Evolutionary conservation across 2,113 vertebrate species (phyloP).

Genomic region (Barnardius zonarius): DNA sequence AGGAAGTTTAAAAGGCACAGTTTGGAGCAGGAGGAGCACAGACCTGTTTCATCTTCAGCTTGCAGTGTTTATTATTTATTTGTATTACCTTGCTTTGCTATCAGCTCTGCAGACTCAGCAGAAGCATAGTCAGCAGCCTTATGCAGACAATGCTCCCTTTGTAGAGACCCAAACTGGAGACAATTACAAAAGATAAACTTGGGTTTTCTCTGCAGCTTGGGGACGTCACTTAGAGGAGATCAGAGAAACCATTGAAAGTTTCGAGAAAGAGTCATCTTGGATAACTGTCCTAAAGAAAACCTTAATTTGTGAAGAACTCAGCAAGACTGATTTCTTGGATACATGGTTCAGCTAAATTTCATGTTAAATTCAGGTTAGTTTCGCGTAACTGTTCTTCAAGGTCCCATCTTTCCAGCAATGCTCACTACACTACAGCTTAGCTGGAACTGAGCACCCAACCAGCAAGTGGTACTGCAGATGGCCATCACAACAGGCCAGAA

Average conservation of each 20-base stretch:
- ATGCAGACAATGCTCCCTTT: conserved; percentile 18
- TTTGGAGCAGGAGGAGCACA: background rate
- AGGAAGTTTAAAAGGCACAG: background rate
- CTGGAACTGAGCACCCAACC: background rate
- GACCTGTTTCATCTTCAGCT: background rate
- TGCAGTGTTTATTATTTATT: conserved; percentile 26
- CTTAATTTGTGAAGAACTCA: background rate
- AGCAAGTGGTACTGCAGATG: background rate
- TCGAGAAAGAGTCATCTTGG: background rate
- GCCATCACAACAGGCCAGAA: background rate
- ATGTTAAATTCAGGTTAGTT: background rate
- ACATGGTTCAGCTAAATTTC: background rate
- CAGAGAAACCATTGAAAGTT: background rate
- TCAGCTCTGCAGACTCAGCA: background rate
- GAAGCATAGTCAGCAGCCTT: background rate
- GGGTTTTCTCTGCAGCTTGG: background rate
- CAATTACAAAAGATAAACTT: background rate
- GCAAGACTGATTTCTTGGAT: background rate
- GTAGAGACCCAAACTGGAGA: background rate
- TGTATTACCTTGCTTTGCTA: conserved; percentile 23
- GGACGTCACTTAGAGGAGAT: background rate
- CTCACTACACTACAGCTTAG: background rate
- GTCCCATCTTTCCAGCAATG: background rate
- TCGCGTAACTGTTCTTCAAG: background rate
- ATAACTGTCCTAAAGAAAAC: background rate